Evolutionary conservation across 2,797 vertebrate species (phyloP).

Genomic region (Pangasius macronema): DNA sequence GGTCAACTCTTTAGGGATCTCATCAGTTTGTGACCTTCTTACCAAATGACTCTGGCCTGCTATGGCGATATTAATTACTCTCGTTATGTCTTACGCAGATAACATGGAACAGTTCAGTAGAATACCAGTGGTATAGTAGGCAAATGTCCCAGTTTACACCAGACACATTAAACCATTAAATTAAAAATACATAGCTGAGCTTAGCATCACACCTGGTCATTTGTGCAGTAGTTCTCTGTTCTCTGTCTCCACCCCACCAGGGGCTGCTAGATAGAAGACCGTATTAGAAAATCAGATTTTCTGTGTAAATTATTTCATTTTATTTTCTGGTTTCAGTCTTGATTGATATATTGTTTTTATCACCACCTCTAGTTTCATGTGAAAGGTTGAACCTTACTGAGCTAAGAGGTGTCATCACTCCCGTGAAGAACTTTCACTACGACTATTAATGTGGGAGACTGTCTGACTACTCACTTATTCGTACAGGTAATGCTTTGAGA

Average conservation of each 20-base stretch:
- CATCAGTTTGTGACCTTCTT: conserved; percentile 34
- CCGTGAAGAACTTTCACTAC: no score
- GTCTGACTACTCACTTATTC: no score
- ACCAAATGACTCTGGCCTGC: conserved; percentile 29
- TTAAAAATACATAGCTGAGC: not conserved
- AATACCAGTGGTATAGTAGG: not conserved
- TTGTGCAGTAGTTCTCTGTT: not conserved
- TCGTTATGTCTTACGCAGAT: conserved; percentile 15
- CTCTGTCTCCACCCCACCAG: conserved; percentile 1
- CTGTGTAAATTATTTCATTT: not conserved
- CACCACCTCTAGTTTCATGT: not conserved
- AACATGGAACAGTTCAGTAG: conserved; percentile 19
- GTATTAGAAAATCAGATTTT: not conserved
- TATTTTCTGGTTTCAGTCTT: not conserved
- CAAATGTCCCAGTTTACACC: conserved; percentile 9
- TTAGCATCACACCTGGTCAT: not conserved
- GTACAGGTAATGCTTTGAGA: not conserved
- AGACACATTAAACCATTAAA: conserved; percentile 13
- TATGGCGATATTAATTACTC: conserved; percentile 33
- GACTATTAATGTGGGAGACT: no score
- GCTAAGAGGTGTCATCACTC: no score
- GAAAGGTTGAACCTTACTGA: not conserved
- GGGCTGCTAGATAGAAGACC: not conserved
- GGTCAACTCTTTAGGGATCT: conserved; percentile 31
- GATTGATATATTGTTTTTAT: not conserved